Conservation (phyloP, 2,797 vertebrate species). For the Gymnothorax javanicus region DNA sequence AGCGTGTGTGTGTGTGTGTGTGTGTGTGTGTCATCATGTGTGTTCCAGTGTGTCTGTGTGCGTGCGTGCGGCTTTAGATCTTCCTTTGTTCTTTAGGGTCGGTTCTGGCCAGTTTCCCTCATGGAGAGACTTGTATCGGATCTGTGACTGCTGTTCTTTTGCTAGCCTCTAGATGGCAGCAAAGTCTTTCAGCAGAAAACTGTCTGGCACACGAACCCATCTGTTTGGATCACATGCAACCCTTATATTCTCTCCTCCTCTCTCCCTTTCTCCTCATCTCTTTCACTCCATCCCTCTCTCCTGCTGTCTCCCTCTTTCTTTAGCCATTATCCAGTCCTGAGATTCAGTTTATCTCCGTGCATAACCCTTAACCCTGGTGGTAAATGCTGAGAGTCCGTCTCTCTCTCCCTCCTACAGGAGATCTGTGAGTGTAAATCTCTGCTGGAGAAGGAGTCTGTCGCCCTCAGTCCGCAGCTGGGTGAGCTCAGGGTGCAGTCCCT, state of each 20-base stretch:
- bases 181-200: background rate
- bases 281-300: background rate
- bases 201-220: background rate
- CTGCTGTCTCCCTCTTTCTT: background rate
- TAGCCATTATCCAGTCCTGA: background rate
- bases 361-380: background rate
- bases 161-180: conserved; percentile 7
- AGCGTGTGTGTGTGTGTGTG: background rate
- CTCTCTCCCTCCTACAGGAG: conserved; percentile 68
- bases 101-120: background rate
- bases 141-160: background rate
- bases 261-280: background rate
- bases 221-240: background rate
- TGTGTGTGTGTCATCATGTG: no score
- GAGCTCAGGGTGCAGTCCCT: conserved; percentile 75
- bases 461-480: conserved; percentile 74
- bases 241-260: background rate
- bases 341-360: background rate
- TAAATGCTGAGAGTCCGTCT: background rate
- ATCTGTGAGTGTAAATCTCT: conserved; percentile 70
- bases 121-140: background rate
- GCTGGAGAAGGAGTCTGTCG: conserved; percentile 74
- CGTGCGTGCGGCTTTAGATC: no score
- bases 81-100: background rate
- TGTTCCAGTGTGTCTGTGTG: no score